Conservation (phyloP, 2,797 vertebrate species). For the Muraenolepis orangiensis region DNA sequence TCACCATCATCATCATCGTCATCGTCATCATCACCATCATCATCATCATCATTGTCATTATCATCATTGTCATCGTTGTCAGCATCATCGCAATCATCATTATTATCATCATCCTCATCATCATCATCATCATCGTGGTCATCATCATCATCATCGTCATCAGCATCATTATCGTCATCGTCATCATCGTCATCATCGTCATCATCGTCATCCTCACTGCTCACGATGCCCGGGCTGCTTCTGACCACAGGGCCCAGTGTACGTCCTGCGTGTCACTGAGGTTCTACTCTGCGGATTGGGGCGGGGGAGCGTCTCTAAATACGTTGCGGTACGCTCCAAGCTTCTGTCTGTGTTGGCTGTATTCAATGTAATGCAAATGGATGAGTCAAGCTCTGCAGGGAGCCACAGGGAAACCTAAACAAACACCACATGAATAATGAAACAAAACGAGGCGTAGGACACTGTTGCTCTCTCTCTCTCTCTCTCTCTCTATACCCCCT, state of each 20-base stretch:
- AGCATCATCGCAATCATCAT: too few species aligned
- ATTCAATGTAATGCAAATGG: conserved; percentile 42
- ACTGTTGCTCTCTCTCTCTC: conserved; percentile 31
- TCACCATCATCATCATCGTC: too few species aligned
- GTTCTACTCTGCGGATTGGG: conserved; percentile 21
- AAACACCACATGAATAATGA: conserved; percentile 46
- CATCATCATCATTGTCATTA: too few species aligned
- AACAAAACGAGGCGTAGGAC: conserved; percentile 14
- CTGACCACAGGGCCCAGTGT: not conserved
- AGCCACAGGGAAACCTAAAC: conserved; percentile 36
- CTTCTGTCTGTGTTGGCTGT: conserved; percentile 18
- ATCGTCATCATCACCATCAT: too few species aligned
- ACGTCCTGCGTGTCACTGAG: conserved; percentile 2
- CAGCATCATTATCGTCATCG: too few species aligned
- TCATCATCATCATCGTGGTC: too few species aligned
- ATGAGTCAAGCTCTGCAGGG: conserved; percentile 37
- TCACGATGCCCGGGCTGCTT: not conserved
- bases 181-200: too few species aligned
- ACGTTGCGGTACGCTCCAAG: conserved; percentile 14
- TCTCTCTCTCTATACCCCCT: conserved; percentile 4
- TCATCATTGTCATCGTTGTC: too few species aligned
- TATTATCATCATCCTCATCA: not conserved
- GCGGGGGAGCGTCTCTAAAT: not conserved
- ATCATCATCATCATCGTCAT: too few species aligned
- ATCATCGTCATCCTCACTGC: too few species aligned